Evolutionary conservation across 2,797 vertebrate genomes (phyloP).

Genomic region (Notamacropus eugenii): DNA sequence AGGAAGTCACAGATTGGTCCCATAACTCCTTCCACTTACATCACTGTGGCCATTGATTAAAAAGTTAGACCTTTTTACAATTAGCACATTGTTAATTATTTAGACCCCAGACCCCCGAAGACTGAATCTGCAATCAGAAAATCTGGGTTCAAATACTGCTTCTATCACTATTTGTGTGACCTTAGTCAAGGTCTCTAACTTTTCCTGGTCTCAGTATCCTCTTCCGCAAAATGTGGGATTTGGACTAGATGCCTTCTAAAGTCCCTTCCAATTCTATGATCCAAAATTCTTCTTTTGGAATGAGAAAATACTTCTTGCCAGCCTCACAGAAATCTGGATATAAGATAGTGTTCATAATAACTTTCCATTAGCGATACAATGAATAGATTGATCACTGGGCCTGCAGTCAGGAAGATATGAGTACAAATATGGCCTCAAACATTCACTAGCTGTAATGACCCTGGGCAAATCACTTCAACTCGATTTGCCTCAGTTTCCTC

Average conservation of each 20-base stretch:
- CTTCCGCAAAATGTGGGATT: neutral
- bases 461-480: neutral
- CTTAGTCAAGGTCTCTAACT: neutral
- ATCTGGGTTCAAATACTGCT: neutral
- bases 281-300: neutral
- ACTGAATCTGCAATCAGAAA: neutral
- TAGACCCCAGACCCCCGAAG: neutral
- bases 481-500: neutral
- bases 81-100: neutral
- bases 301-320: neutral
- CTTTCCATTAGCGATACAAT: neutral
- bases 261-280: neutral
- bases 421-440: neutral
- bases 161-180: neutral
- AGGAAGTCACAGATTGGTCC: neutral
- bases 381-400: neutral
- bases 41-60: neutral
- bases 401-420: neutral
- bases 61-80: neutral
- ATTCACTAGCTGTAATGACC: neutral
- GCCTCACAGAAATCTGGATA: neutral
- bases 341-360: neutral
- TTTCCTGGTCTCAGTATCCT: neutral
- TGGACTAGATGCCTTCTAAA: neutral
- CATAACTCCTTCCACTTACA: neutral